Evolutionary conservation across 2,113 vertebrate genomes (phyloP).

Genomic region (Actenoides hombroni): DNA sequence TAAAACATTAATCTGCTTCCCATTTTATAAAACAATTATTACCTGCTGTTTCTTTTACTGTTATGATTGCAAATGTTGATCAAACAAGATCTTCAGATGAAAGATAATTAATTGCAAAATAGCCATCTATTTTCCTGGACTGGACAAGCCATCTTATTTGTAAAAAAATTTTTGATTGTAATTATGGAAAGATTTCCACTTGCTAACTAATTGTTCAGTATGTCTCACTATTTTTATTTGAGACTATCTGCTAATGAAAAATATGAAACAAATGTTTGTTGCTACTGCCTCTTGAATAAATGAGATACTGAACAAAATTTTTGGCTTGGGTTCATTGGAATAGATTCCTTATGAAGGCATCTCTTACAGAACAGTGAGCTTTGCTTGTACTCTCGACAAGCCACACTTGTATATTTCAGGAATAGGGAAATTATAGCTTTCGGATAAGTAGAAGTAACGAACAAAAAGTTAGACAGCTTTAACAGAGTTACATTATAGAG

Average conservation of each 20-base stretch:
- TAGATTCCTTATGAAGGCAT: background rate
- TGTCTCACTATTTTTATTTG: slow-evolving; percentile 39
- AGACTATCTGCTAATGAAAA: slow-evolving; percentile 47
- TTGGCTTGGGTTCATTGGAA: background rate
- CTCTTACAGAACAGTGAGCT: background rate
- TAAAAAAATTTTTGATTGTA: background rate
- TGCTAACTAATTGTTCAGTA: slow-evolving; percentile 45
- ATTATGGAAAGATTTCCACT: background rate
- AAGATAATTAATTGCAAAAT: background rate
- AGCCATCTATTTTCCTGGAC: background rate
- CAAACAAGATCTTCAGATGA: background rate
- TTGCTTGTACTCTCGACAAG: background rate
- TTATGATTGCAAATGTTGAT: background rate
- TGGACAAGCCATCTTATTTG: background rate
- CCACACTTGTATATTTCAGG: background rate
- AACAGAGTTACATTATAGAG: background rate
- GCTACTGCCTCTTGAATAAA: background rate
- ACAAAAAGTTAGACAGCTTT: background rate
- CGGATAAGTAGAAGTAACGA: background rate
- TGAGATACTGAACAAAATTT: background rate
- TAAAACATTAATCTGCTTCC: background rate
- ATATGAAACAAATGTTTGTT: slow-evolving; percentile 56
- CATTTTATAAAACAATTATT: background rate
- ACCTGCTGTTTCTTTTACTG: background rate
- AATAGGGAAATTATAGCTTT: background rate